These are phyloP conservation scores for Eupristina koningsbergeri DNA, from an alignment of 1,140 invertebrate species.

Conservation along the genomic window DNA sequence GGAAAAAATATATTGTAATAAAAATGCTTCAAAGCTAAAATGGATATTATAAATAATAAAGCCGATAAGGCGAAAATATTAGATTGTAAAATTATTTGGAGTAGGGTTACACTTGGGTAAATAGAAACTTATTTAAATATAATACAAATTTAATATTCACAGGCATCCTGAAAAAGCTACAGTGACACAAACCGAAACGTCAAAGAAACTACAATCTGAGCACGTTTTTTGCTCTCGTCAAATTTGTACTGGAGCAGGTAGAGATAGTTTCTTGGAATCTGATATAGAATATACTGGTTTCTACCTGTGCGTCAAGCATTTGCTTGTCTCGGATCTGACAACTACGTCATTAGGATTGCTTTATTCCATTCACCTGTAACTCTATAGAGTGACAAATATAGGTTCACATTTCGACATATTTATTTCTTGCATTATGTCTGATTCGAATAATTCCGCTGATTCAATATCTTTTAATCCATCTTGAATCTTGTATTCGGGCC, in stretches of 20 bases:
- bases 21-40: too few species aligned
- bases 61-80: too few species aligned
- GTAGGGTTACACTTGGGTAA: too few species aligned
- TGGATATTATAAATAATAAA: neutral
- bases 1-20: neutral
- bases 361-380: slow-evolving; percentile 12
- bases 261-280: slow-evolving; percentile 12
- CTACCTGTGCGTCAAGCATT: neutral
- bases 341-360: neutral
- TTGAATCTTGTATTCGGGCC: neutral
- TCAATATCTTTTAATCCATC: neutral
- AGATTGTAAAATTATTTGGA: too few species aligned
- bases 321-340: neutral
- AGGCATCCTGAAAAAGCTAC: too few species aligned
- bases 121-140: too few species aligned
- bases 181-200: neutral
- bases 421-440: neutral
- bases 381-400: slow-evolving; percentile 24
- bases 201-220: slow-evolving; percentile 1
- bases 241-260: slow-evolving; percentile 17
- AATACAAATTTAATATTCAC: too few species aligned
- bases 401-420: neutral
- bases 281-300: slow-evolving; percentile 7
- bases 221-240: neutral
- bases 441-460: neutral